phyloP scores from a whole-genome alignment of 1,140 invertebrate species.

The Bombus balteatus region DNA sequence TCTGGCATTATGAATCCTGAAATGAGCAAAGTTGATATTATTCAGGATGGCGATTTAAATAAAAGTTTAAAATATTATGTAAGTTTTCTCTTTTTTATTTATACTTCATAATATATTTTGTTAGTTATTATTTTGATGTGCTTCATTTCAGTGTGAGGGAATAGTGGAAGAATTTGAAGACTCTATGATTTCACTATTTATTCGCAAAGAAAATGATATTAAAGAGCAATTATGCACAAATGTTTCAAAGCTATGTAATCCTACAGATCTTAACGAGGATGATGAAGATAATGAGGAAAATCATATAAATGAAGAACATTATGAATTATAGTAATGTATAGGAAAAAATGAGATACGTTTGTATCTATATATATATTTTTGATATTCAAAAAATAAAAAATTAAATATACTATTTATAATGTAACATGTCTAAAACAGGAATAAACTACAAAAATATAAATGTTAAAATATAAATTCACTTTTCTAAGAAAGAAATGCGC shows the following conservation, averaged over 20 bases:
- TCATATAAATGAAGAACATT: conserved; percentile 16
- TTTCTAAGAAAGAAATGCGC: background rate
- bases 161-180: conserved; percentile 86
- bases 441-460: conserved; percentile 4
- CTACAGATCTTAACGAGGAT: conserved; percentile 40
- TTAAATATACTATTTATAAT: conserved; percentile 22
- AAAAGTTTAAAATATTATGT: conserved; percentile 91
- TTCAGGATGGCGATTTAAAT: conserved; percentile 91
- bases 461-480: background rate
- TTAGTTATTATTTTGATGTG: background rate
- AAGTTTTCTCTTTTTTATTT: conserved; percentile 77
- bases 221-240: conserved; percentile 59
- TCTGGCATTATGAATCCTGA: conserved; percentile 89
- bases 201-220: conserved; percentile 55
- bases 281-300: conserved; percentile 25
- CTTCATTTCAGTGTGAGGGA: conserved; percentile 83
- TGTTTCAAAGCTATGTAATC: conserved; percentile 53
- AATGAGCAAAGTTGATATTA: conserved; percentile 88
- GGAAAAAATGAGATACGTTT: background rate
- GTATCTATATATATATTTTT: conserved; percentile 31
- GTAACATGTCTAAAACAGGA: background rate
- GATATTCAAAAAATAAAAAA: conserved; percentile 16
- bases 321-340: conserved; percentile 37
- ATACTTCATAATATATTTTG: background rate
- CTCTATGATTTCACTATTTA: conserved; percentile 81